phyloP scores from a whole-genome alignment of 1,140 invertebrate species.

The Gryon sp. region DNA sequence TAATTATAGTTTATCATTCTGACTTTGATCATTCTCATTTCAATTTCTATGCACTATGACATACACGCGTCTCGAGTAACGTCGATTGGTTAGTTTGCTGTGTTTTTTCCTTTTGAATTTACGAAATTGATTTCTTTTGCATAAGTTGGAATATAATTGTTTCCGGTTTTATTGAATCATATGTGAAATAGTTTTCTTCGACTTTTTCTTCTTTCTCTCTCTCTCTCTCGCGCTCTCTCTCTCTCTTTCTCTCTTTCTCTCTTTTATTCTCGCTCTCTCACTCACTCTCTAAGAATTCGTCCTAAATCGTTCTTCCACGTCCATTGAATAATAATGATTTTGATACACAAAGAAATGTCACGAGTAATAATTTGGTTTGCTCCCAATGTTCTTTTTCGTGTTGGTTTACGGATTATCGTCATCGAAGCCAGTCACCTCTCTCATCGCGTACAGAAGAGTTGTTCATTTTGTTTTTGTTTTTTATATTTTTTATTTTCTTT shows the following conservation, averaged over 20 bases:
- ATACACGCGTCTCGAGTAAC: background rate
- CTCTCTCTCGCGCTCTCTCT: slow-evolving; percentile 10
- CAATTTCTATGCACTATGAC: too few relatives aligned
- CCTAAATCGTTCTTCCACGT: slow-evolving; percentile 64
- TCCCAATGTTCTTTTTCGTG: background rate
- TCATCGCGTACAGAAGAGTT: slow-evolving; percentile 37
- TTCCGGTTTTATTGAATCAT: slow-evolving; percentile 10
- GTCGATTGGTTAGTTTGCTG: background rate
- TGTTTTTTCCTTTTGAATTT: background rate
- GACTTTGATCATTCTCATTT: background rate
- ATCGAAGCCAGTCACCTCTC: slow-evolving; percentile 27
- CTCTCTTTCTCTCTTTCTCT: slow-evolving; percentile 28
- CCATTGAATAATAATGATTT: slow-evolving; percentile 52
- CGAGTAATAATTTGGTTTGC: slow-evolving; percentile 17
- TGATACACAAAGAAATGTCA: slow-evolving; percentile 23
- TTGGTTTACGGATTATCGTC: background rate
- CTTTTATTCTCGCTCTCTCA: slow-evolving; percentile 36
- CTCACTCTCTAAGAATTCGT: slow-evolving; percentile 59
- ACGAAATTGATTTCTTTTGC: background rate
- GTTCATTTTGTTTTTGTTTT: too few relatives aligned
- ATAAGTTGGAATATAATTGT: background rate
- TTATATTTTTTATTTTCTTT: slow-evolving; percentile 4
- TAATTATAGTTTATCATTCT: slow-evolving; percentile 11
- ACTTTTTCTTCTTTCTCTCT: slow-evolving; percentile 6
- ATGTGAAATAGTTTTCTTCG: slow-evolving; percentile 21